Evolutionary conservation across 2,113 vertebrate species (phyloP).

Genomic region (Cyprinodon brontotheroides): DNA sequence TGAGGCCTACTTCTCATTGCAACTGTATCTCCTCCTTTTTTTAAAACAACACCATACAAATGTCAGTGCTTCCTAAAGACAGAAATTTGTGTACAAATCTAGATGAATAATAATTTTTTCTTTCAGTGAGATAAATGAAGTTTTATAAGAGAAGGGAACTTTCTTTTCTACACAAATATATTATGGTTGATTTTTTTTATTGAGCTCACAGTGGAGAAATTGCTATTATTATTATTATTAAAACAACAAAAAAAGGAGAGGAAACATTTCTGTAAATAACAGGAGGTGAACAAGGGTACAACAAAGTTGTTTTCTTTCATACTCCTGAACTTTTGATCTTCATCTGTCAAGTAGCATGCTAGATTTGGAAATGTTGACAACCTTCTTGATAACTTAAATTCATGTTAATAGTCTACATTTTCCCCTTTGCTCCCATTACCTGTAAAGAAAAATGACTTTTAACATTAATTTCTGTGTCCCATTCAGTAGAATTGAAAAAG

Average conservation of each 20-base stretch:
- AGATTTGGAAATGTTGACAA: not conserved
- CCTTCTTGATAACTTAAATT: not conserved
- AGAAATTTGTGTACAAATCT: not conserved
- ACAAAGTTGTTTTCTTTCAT: not conserved
- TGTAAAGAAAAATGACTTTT: not conserved
- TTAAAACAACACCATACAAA: slow-evolving; percentile 36
- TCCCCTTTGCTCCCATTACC: not conserved
- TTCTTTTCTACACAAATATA: not conserved
- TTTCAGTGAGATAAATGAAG: not conserved
- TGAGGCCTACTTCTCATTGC: slow-evolving; percentile 64
- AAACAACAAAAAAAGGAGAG: not conserved
- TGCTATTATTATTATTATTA: too few relatives aligned
- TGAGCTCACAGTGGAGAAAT: too few relatives aligned
- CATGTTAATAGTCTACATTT: not conserved
- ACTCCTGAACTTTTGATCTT: not conserved
- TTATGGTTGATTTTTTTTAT: not conserved
- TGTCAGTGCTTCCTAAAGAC: slow-evolving; percentile 31
- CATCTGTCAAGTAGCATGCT: not conserved
- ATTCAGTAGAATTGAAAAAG: too few relatives aligned
- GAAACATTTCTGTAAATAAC: not conserved
- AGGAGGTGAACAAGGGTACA: not conserved
- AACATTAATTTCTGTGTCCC: too few relatives aligned
- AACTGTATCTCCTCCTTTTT: slow-evolving; percentile 46
- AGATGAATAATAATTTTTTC: not conserved
- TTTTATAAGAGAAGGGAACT: not conserved